Conservation (phyloP, 2,888 invertebrate genomes). For the Autographa gamma region DNA sequence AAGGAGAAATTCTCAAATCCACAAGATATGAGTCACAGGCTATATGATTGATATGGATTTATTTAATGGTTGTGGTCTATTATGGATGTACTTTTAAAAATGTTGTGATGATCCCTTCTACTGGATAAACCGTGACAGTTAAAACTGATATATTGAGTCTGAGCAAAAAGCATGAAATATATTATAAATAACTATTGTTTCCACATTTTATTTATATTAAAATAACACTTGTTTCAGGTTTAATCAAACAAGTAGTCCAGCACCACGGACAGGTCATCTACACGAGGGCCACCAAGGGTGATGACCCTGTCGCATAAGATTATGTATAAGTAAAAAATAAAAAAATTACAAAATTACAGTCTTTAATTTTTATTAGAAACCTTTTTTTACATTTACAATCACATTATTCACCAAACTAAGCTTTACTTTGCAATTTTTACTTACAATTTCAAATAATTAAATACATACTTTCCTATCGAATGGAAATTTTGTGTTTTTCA, state of each 20-base stretch:
- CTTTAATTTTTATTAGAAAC: constrained; percentile 36
- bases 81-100: not conserved
- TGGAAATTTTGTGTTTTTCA: constrained; percentile 70
- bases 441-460: not conserved
- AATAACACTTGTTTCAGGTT: constrained; percentile 88
- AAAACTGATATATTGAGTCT: constrained; percentile 91
- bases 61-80: not conserved
- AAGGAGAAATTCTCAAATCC: too few species aligned
- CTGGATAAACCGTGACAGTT: constrained; percentile 80
- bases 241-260: constrained; percentile 98
- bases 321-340: constrained; percentile 84
- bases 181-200: not conserved
- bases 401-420: not conserved
- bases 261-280: constrained; percentile 99
- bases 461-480: constrained; percentile 53
- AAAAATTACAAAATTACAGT: constrained; percentile 56
- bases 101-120: constrained; percentile 75
- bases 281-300: constrained; percentile 98
- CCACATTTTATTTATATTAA: constrained; percentile 7
- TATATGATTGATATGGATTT: too few species aligned
- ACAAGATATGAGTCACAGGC: too few species aligned
- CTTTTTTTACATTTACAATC: not conserved
- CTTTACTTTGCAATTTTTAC: not conserved
- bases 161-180: constrained; percentile 59
- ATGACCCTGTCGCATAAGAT: constrained; percentile 93